Evolutionary conservation across 2,797 vertebrate genomes (phyloP), one percentile per base, ranked within the genome.

Genomic region (Rhinella marina): DNA sequence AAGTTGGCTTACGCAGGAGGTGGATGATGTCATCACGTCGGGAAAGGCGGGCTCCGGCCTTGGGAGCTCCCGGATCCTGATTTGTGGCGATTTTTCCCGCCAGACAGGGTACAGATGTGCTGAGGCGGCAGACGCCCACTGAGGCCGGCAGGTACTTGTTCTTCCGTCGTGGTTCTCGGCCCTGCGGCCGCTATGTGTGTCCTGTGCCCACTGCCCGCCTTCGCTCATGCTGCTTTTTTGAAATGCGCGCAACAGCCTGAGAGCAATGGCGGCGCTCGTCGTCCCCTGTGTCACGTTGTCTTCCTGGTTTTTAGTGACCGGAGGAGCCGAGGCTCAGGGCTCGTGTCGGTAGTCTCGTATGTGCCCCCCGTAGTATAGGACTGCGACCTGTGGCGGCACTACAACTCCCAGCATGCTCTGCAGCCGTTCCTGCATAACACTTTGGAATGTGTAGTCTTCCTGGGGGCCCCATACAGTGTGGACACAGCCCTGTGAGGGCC

Each of bases 11-110:
- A 5, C 76, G 41, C 4, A 17, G 21, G 29, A 11, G 25, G 41
- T 11, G 7, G 23, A 27, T 87, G 68, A 87, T 21, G 80, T 82
- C 86, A 73, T 56, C 16, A 41, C 64, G 78, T 81, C 29, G 4
- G 72, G 57, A n/a, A 29, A 87, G 86, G 86, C 86, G 86, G 62
- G 82, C 29, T 72, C 17, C 61, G 82, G 76, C 87, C 66, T 77
- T 73, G 32, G 59, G 68, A 59, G 50, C 27, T 41, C 50, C 52
- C 11, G 64, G 23, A 73, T 13, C 29, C 19, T 68, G 56, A 81
- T 32, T 62, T 48, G 29, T 70, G 17, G 12, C 52, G 70, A 32
- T 56, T 32, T 29, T 88, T 85, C 82, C 87, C 87, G 75, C 87
- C 87, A 61, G 59, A 70, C 14, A 5, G 62, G 14, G 27, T 52